A percentile compares a stretch with the other conserved stretches of the same genome.
Conservation (phyloP, 2,797 vertebrate genomes). For the Tiaroga cobitis region DNA sequence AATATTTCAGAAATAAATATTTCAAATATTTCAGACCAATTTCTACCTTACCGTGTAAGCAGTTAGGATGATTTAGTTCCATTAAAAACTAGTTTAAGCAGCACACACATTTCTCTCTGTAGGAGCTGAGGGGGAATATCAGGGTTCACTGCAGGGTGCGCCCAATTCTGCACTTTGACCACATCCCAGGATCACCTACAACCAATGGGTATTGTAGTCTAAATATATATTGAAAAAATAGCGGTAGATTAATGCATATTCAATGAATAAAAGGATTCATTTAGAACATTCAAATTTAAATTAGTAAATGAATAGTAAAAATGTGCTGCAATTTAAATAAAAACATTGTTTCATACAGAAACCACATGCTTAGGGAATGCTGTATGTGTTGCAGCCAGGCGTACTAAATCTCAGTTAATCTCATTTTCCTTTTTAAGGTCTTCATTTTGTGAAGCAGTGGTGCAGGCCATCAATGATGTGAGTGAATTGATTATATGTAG, state of each 20-base stretch:
- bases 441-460: slow-evolving; percentile 71
- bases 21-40: not conserved
- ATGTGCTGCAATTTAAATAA: not conserved
- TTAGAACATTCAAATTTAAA: not conserved
- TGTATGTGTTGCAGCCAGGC: not conserved
- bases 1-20: slow-evolving; percentile 7
- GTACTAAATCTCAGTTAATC: not conserved
- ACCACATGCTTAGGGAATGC: not conserved
- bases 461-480: slow-evolving; percentile 80
- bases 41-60: not conserved
- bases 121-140: slow-evolving; percentile 88
- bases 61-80: not conserved
- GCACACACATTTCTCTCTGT: not conserved
- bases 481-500: slow-evolving; percentile 65
- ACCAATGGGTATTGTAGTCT: slow-evolving; percentile 68
- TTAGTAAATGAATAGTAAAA: not conserved
- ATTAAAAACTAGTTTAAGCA: not conserved
- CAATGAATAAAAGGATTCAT: not conserved
- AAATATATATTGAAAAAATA: not conserved
- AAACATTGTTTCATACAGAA: not conserved
- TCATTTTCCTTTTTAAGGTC: slow-evolving; percentile 64
- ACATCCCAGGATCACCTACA: slow-evolving; percentile 34
- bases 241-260: not conserved
- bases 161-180: slow-evolving; percentile 78
- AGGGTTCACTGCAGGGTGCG: slow-evolving; percentile 85